A percentile compares a stretch with the other conserved stretches of the same genome.
Conservation (phyloP, 2,797 vertebrate species). For the Chiroxiphia lanceolata region DNA sequence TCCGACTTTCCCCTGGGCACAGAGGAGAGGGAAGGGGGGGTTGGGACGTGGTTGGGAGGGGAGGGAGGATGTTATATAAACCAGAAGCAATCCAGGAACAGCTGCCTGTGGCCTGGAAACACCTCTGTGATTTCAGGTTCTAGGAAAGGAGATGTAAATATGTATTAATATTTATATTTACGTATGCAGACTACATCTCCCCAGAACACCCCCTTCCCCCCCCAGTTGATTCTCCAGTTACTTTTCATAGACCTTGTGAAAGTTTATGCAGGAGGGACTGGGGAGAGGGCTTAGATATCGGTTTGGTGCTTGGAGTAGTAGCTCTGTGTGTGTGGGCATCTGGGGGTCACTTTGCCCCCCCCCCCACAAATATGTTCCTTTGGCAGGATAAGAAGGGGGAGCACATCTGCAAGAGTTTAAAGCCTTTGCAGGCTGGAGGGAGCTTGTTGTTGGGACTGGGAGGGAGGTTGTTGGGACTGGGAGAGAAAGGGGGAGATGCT, state of each 20-base stretch:
- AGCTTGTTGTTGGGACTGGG: background rate
- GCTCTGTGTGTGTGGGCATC: background rate
- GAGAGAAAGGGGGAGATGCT: background rate
- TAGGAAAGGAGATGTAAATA: constrained; percentile 29
- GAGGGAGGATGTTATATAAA: constrained; percentile 16
- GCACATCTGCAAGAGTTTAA: background rate
- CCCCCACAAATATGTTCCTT: background rate
- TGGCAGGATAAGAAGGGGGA: background rate
- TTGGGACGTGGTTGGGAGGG: background rate
- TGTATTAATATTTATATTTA: background rate
- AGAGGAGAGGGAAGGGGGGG: background rate
- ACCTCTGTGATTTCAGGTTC: constrained; percentile 53
- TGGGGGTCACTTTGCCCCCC: background rate
- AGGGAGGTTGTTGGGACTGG: background rate
- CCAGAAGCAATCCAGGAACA: constrained; percentile 46
- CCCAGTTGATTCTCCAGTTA: background rate
- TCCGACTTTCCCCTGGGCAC: accelerated
- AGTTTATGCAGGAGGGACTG: background rate
- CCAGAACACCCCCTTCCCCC: background rate
- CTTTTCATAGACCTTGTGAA: background rate
- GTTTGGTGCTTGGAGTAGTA: background rate
- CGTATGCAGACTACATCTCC: background rate
- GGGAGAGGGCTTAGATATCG: background rate
- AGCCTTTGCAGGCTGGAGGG: background rate
- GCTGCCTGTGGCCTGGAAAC: constrained; percentile 66